Conservation (phyloP, 1,140 invertebrate species). For the Antheraea pernyi region DNA sequence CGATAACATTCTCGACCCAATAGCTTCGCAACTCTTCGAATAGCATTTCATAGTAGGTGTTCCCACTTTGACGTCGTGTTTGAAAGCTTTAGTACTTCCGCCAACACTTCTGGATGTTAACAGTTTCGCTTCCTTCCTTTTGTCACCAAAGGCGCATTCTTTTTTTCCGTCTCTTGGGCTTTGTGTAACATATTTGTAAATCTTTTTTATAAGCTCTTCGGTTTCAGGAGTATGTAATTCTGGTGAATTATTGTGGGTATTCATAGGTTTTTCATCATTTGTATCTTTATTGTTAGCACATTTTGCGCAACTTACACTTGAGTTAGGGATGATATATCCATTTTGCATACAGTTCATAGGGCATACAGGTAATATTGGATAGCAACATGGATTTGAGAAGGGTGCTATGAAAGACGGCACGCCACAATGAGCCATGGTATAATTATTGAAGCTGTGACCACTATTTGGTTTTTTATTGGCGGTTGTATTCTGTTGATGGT, state of each 20-base stretch:
- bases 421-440: constrained; percentile 25
- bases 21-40: constrained; percentile 69
- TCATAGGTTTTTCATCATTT: constrained; percentile 22
- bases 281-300: constrained; percentile 42
- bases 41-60: constrained; percentile 52
- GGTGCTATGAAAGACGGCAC: constrained; percentile 37
- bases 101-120: constrained; percentile 47
- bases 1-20: constrained; percentile 37
- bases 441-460: constrained; percentile 38
- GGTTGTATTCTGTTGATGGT: constrained; percentile 25
- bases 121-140: constrained; percentile 31
- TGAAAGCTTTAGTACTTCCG: constrained; percentile 39
- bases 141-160: constrained; percentile 12
- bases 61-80: constrained; percentile 53
- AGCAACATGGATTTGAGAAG: constrained; percentile 57
- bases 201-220: constrained; percentile 63
- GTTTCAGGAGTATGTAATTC: constrained; percentile 37
- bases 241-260: constrained; percentile 18
- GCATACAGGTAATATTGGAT: constrained; percentile 57
- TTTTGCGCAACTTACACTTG: constrained; percentile 48
- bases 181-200: constrained; percentile 59
- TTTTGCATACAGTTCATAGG: constrained; percentile 59
- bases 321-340: constrained; percentile 45
- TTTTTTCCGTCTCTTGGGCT: constrained; percentile 33
- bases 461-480: constrained; percentile 27